Evolutionary conservation across 1,140 invertebrate species (phyloP).

Genomic region (Pararge aegeria): DNA sequence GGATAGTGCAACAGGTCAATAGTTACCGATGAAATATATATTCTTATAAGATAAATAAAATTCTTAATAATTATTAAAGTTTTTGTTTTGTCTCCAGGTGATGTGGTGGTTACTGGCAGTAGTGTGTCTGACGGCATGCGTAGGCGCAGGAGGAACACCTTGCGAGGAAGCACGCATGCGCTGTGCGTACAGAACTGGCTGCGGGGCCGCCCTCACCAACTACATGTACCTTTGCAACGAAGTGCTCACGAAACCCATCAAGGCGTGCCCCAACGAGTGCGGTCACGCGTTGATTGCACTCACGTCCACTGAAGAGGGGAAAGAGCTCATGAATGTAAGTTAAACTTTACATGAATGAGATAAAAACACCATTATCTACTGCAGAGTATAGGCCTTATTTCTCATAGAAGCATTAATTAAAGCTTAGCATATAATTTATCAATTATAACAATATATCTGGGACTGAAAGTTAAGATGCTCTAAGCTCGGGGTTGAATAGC

Average conservation of each 20-base stretch:
- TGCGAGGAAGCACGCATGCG: constrained; percentile 86
- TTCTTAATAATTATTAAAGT: too few relatives aligned
- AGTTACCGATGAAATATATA: too few relatives aligned
- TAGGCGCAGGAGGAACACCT: constrained; percentile 53
- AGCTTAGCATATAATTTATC: too few relatives aligned
- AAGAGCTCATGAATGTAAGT: constrained; percentile 81
- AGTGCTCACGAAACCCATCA: constrained; percentile 80
- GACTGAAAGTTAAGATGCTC: too few relatives aligned
- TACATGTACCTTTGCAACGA: constrained; percentile 87
- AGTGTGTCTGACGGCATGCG: constrained; percentile 37
- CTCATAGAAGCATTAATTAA: too few relatives aligned
- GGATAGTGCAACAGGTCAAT: too few relatives aligned
- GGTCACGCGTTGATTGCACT: constrained; percentile 88
- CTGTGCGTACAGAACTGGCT: constrained; percentile 87
- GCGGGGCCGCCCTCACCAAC: constrained; percentile 86
- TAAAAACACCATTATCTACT: too few relatives aligned
- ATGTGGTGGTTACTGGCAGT: constrained; percentile 68
- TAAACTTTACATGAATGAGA: background rate
- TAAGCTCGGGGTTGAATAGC: too few relatives aligned
- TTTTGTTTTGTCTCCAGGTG: constrained; percentile 39
- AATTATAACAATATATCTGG: too few relatives aligned
- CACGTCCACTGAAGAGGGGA: constrained; percentile 88
- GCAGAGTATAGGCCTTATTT: too few relatives aligned
- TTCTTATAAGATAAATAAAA: background rate
- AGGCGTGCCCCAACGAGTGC: constrained; percentile 84